Base-by-base conservation (phyloP, 2,113 vertebrate genomes). In the Nothoprocta pentlandii region DNA sequence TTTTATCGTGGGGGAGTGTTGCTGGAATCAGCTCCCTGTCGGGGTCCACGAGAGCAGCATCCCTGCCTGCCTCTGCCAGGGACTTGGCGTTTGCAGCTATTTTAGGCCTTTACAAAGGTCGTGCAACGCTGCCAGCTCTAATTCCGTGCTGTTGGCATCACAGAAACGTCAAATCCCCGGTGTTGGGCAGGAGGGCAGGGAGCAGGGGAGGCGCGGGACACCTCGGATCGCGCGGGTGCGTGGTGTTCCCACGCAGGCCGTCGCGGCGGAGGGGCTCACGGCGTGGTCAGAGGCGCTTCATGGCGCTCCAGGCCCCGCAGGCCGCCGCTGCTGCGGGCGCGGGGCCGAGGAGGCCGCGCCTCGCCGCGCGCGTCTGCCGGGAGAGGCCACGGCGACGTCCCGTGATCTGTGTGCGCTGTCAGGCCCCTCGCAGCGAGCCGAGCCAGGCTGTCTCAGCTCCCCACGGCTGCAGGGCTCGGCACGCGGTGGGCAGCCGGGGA, bases 101-200 rank as follows among this genome's bases (percentile, higher is more conserved):
- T 95, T 94, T 63, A 76, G 92, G 88, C 74, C 66, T 90, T 95
- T 70, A 71, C 32, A 96, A 97, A 97, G 97, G 95, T 96, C 96
- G 94, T 73, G 64, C 59, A 39, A 69, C 80, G 95, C 93, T 97
- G 69, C 76, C 66, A 94, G 94, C 59, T 95, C 88, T 93, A 92
- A 94, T 97, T 88, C 51, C 10, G 16, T 2, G 14, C 85, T 46
- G 6, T 86, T 96, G 82, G 64, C 92, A 88, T 94, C 39, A 54
- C 30, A 91, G 92, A 70, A 95, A 91, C 92, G 86, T 66, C 76
- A 90, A 94, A 42, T 51, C 41, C 2, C 4, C 28, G 4, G 4
- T 92, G 61, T 82, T 2, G 0, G 86, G 51, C 77, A 88, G 62
- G 71, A 86, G 87, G 83, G 54, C n/a, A 49, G 66, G 83, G 73